Evolutionary conservation across 2,888 invertebrate species (phyloP).

Genomic region (Patella pellucida): DNA sequence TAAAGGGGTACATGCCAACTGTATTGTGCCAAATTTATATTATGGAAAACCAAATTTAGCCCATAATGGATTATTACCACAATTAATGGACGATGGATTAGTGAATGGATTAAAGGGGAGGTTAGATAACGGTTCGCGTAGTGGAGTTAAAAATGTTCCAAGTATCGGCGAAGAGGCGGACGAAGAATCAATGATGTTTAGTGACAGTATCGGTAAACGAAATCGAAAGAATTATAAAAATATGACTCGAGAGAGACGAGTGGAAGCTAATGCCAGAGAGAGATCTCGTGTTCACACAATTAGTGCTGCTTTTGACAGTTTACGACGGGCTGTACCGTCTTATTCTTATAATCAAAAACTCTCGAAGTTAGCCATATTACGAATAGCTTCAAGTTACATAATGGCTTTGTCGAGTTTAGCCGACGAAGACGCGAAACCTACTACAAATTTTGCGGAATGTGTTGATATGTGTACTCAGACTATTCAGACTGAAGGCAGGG

Average conservation of each 20-base stretch:
- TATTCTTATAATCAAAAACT: conserved; percentile 94
- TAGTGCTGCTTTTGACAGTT: conserved; percentile 92
- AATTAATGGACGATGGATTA: conserved; percentile 15
- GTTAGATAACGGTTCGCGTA: conserved; percentile 3
- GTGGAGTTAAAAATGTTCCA: not conserved
- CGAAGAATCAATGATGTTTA: conserved; percentile 20
- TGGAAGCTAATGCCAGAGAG: conserved; percentile 95
- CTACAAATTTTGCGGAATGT: conserved; percentile 80
- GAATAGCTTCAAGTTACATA: conserved; percentile 95
- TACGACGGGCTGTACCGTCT: conserved; percentile 87
- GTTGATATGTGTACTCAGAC: conserved; percentile 91
- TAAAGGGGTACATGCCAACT: conserved; percentile 21
- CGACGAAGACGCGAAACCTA: conserved; percentile 76
- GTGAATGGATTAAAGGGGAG: conserved; percentile 17
- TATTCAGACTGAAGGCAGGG: conserved; percentile 91
- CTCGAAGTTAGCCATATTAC: conserved; percentile 90
- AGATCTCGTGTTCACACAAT: conserved; percentile 94
- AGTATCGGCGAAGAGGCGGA: not conserved
- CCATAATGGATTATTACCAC: conserved; percentile 15
- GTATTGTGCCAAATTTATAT: conserved; percentile 25
- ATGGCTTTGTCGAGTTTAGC: conserved; percentile 86
- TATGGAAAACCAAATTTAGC: conserved; percentile 18
- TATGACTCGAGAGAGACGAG: conserved; percentile 91
- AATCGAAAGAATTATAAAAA: conserved; percentile 85
- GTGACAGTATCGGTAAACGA: conserved; percentile 43